Conservation (phyloP, 2,888 invertebrate genomes). For the Gasteruption jaculator region DNA sequence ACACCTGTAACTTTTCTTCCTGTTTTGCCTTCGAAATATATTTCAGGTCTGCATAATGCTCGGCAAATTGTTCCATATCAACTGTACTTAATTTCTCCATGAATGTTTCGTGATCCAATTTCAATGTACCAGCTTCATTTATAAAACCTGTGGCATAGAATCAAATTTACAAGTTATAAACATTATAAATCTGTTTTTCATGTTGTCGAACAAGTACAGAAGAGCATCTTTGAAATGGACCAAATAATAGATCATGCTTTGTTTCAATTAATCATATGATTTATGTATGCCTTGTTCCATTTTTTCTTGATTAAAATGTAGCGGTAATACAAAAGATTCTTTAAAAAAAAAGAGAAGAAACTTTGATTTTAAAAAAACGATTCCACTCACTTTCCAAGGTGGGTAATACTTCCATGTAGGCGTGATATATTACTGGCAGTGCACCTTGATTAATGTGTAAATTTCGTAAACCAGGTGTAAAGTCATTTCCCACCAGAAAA, state of each 20-base stretch:
- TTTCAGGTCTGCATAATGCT: conserved; percentile 74
- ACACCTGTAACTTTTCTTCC: too few species aligned
- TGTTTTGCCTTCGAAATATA: conserved; percentile 80
- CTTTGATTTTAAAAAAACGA: conserved; percentile 7
- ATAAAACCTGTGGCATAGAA: conserved; percentile 88
- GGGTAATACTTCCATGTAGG: conserved; percentile 84
- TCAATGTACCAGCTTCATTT: conserved; percentile 83
- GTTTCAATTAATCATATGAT: too few species aligned
- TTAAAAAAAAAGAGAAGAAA: too few species aligned
- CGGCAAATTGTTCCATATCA: conserved; percentile 72
- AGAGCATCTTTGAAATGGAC: too few species aligned
- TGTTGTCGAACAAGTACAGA: too few species aligned
- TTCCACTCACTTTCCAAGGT: conserved; percentile 68
- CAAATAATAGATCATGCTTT: too few species aligned
- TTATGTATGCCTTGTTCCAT: too few species aligned
- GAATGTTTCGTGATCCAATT: conserved; percentile 77
- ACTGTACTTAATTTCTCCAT: conserved; percentile 70
- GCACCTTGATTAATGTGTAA: conserved; percentile 91
- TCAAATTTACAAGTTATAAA: conserved; percentile 1
- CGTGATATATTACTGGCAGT: conserved; percentile 78
- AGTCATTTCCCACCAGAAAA: conserved; percentile 96
- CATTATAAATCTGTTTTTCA: conserved; percentile 13
- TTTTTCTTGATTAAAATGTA: too few species aligned
- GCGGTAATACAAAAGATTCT: too few species aligned
- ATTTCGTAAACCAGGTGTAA: conserved; percentile 93